Base-by-base conservation (phyloP, 2,797 vertebrate genomes). In the Lophotriccus pileatus region DNA sequence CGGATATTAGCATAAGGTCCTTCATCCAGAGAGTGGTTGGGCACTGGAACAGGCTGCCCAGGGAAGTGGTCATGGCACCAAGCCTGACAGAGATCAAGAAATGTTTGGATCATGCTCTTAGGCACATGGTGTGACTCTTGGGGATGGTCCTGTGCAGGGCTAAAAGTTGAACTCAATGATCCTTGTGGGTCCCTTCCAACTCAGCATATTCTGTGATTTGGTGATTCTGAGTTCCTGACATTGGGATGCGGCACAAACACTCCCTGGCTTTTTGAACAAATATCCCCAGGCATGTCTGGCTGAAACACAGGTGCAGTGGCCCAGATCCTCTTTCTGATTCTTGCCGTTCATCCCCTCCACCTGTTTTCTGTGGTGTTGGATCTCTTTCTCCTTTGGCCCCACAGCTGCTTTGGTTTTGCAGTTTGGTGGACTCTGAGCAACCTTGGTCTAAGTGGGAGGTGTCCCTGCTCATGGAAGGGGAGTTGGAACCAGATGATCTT, bases 231-330 rank as follows among this genome's bases (percentile, higher is more conserved):
- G 34, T 24, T 66, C 28, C 66, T 55, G 22, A 10, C 11, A 1
- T 6, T 0, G 0, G 12, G 34, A 25, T 43, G 34, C 1, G 0
- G 53, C n/a, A 50, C 55, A 36, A 41, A 28, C 6, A 2, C 17
- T 72, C 32, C 11, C 46, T n/a, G n/a, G 13, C 17, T 59, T 30
- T 63, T 53, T 22, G 64, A 74, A 23, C 7, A 3, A 52, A 18
- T 22, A 25, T 28, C 28, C 12, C 37, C 23, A 32, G 27, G 7
- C 3, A 1, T 0, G 0, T 8, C 46, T 78, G 58, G 32, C 55
- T 30, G 24, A 60, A 20, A 25, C 37, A 13, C 0, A 2, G 22
- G 10, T 47, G 19, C 30, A 10, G 46, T 30, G 17, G 7, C 24
- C 13, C 20, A 10, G 18, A 7, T 78, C 3, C 0, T 46, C 58